Percentiles rank a stretch among this genome's conserved stretches.
phyloP scores from a whole-genome alignment of 2,888 invertebrate genomes.

The Calameuta pallipes region DNA sequence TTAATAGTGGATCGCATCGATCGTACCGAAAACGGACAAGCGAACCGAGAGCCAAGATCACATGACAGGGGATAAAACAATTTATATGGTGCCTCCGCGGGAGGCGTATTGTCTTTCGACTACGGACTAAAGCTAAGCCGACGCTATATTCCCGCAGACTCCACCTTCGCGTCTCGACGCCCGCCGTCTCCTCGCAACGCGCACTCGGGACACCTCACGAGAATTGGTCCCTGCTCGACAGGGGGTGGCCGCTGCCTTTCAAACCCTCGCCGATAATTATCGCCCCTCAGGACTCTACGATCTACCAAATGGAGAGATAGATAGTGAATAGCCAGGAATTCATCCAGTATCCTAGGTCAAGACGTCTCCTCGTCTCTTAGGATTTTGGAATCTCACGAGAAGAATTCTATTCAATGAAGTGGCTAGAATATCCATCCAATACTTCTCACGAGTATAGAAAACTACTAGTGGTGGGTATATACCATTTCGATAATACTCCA shows the following conservation, averaged over 20 bases:
- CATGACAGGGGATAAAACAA: conserved; percentile 45
- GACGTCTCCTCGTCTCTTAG: too few relatives aligned
- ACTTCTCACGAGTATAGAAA: too few relatives aligned
- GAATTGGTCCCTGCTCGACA: conserved; percentile 54
- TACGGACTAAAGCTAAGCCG: conserved; percentile 42
- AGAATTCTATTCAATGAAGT: too few relatives aligned
- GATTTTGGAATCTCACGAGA: too few relatives aligned
- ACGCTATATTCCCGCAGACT: conserved; percentile 30
- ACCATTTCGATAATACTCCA: too few relatives aligned
- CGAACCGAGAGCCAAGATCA: conserved; percentile 8
- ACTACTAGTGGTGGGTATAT: too few relatives aligned
- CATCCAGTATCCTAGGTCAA: too few relatives aligned
- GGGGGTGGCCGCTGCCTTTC: conserved; percentile 46
- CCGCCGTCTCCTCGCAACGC: neutral
- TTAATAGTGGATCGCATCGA: conserved; percentile 22
- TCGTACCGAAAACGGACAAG: conserved; percentile 11
- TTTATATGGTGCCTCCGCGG: conserved; percentile 54
- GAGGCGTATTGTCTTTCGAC: conserved; percentile 53
- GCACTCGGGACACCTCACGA: conserved; percentile 46
- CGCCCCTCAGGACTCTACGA: conserved; percentile 25
- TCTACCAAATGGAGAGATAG: too few relatives aligned
- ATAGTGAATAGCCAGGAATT: too few relatives aligned
- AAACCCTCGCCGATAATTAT: conserved; percentile 52
- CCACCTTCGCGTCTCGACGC: conserved; percentile 12
- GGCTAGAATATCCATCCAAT: too few relatives aligned